A percentile compares a stretch with the other conserved stretches of the same genome.
phyloP scores from a whole-genome alignment of 92 coral and sea anemone genomes.

The Actinostola sp. region DNA sequence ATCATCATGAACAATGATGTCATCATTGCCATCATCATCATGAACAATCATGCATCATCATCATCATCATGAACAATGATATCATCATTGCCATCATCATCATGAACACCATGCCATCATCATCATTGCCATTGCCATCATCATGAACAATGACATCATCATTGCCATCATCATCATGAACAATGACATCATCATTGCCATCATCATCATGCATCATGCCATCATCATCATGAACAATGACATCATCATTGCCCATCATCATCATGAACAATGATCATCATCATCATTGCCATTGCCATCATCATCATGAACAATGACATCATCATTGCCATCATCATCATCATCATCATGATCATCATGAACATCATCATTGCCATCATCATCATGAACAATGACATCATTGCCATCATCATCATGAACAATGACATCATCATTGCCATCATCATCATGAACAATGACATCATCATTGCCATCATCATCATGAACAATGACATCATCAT shows the following conservation, averaged over 20 bases:
- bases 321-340: background rate
- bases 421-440: no score
- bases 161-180: background rate
- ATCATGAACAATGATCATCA: background rate
- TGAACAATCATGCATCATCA: no score
- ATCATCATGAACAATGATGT: background rate
- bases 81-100: background rate
- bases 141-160: background rate
- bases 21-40: conserved; percentile 2
- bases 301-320: background rate
- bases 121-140: background rate
- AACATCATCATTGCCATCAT: background rate
- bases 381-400: background rate
- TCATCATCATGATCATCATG: background rate
- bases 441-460: no score
- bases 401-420: background rate
- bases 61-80: background rate
- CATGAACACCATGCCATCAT: no score
- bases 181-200: background rate
- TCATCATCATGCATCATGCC: background rate
- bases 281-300: background rate
- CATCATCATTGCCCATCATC: background rate
- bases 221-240: background rate
- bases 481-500: no score
- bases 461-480: no score